Conservation (phyloP, 2,113 vertebrate genomes). For the Canis aureus region DNA sequence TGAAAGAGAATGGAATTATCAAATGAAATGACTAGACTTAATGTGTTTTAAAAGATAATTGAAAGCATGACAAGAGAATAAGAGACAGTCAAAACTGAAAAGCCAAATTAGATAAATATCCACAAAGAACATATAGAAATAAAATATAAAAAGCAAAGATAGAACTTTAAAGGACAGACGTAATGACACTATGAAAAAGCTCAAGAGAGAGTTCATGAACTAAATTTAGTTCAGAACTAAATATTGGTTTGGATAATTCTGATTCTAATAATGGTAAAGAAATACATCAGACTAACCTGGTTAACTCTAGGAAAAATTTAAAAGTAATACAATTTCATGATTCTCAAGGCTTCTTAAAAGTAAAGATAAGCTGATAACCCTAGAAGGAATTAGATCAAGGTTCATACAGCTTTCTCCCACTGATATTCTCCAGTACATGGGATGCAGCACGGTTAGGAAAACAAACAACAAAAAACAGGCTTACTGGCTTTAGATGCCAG, state of each 20-base stretch:
- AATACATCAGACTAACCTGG: not conserved
- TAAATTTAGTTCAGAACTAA: too few relatives aligned
- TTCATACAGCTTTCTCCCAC: not conserved
- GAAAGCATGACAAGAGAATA: not conserved
- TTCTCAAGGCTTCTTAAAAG: not conserved
- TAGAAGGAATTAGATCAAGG: not conserved
- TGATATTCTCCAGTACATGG: fast-evolving
- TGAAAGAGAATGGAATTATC: fast-evolving
- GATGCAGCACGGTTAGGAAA: not conserved
- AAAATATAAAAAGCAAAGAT: not conserved
- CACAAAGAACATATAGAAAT: not conserved
- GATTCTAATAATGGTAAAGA: not conserved
- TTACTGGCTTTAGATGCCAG: not conserved
- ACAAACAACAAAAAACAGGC: not conserved
- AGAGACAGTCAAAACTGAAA: not conserved
- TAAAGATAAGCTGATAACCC: too few relatives aligned
- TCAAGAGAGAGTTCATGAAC: not conserved
- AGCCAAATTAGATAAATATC: not conserved
- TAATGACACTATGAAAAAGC: not conserved
- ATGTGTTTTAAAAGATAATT: not conserved
- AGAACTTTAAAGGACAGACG: not conserved
- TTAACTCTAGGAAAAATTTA: not conserved
- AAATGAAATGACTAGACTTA: not conserved
- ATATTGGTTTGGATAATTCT: not conserved
- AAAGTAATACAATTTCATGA: not conserved